Base-by-base conservation (phyloP, 2,113 vertebrate species). In the Halichoerus grypus region DNA sequence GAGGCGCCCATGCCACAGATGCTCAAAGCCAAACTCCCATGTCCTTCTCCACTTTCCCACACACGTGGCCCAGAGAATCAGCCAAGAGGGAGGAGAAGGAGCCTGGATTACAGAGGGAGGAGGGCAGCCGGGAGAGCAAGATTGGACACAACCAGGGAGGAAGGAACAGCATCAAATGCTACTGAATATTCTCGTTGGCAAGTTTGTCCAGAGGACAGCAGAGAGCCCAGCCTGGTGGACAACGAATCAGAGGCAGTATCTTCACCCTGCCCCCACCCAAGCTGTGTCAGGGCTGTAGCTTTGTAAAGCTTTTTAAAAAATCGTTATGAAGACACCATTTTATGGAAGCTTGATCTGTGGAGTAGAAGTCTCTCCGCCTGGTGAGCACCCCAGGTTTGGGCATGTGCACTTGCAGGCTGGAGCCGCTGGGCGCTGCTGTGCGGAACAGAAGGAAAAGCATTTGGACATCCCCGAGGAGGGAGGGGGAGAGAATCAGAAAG, bases 1-100 rank as follows among this genome's bases (percentile, higher is more conserved):
- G 18, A 76, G 42, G 5, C 16, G 3, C 36, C 53, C 42, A 3
- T 0, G 13, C 3, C 7, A 12, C 1, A 18, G 24, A 65, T 28
- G 19, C 77, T 67, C 16, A 31, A 55, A 87, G 88, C 55, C 65
- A 36, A 36, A 33, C 18, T 36, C 63, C 39, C 5, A 5, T 4
- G 21, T 26, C 65, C 24, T 61, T 86, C 59, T 51, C 59, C 33
- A 31, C 46, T 49, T 83, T 61, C 28, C 87, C 71, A 65, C 16
- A n/a, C 16, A 24, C 12, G 11, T 0, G 26, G 61, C 31, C 61
- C 91, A 79, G 90, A 53, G 79, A 82, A 61, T 5, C 59, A 8
- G 57, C 51, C 51, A 12, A 67, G 61, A 28, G 92, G 63, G 55
- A 80, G 18, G 80, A 65, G 67, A 53, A 57, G 57, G 33, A 39